phyloP scores from a whole-genome alignment of 2,797 vertebrate genomes.

The Loris lydekkerianus region DNA sequence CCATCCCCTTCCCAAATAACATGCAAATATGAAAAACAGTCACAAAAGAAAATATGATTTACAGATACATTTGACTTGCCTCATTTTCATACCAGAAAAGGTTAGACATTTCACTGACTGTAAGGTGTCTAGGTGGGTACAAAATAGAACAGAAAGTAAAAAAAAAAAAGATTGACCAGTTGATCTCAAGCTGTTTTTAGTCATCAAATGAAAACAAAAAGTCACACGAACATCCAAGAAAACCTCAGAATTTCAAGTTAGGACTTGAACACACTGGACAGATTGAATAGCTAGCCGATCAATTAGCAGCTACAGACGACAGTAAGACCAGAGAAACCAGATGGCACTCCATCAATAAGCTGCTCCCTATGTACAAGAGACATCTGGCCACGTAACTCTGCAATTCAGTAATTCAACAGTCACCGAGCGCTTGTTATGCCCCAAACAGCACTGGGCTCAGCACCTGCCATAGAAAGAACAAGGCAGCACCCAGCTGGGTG shows the following conservation, averaged over 20 bases:
- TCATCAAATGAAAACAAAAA: constrained; percentile 63
- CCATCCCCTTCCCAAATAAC: not conserved
- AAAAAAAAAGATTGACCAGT: not conserved
- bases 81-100: constrained; percentile 29
- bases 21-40: constrained; percentile 57
- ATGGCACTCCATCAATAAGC: constrained; percentile 34
- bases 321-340: not conserved
- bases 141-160: not conserved
- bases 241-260: constrained; percentile 27
- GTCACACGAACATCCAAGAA: constrained; percentile 46
- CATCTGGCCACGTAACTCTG: constrained; percentile 39
- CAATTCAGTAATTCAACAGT: constrained; percentile 6
- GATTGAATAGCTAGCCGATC: not conserved
- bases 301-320: constrained; percentile 44
- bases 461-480: not conserved
- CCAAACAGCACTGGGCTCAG: not conserved
- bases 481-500: not conserved
- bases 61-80: not conserved
- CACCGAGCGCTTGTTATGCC: not conserved
- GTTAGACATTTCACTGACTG: constrained; percentile 45
- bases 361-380: not conserved
- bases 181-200: constrained; percentile 54
- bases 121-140: not conserved
- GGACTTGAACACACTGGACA: not conserved
- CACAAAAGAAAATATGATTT: constrained; percentile 30